Evolutionary conservation across 2,888 invertebrate species (phyloP).

Genomic region (Drosophila aldrichi): DNA sequence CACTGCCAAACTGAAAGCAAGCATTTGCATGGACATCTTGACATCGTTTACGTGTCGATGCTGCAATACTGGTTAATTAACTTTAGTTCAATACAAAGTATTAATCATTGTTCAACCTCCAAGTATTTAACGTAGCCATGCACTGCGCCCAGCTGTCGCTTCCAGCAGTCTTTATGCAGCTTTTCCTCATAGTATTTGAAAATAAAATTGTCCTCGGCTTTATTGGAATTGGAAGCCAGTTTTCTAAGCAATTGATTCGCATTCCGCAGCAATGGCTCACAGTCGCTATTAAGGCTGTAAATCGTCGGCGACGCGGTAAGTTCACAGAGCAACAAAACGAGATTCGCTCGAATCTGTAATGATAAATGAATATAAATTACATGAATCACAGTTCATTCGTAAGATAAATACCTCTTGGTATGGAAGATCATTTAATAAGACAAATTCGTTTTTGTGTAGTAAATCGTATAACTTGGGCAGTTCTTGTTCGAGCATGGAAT

Average conservation of each 20-base stretch:
- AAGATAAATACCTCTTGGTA: constrained; percentile 27
- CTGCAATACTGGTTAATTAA: constrained; percentile 33
- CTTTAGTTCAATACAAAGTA: constrained; percentile 14
- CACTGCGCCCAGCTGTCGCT: constrained; percentile 78
- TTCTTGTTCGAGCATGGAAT: constrained; percentile 61
- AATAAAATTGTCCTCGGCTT: constrained; percentile 51
- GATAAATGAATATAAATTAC: not conserved
- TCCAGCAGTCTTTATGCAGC: constrained; percentile 77
- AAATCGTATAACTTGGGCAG: constrained; percentile 79
- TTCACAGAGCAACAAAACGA: constrained; percentile 79
- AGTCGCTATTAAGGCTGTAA: constrained; percentile 55
- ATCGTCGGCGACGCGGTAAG: constrained; percentile 68
- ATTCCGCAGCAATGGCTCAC: constrained; percentile 56
- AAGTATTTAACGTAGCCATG: constrained; percentile 79
- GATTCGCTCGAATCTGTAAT: constrained; percentile 64
- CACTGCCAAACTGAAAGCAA: constrained; percentile 82
- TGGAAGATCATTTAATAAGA: not conserved
- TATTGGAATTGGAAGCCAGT: not conserved
- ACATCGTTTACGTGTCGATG: constrained; percentile 29
- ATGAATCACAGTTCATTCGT: constrained; percentile 1
- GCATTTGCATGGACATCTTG: constrained; percentile 56
- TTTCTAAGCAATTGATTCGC: constrained; percentile 58
- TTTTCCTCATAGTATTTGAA: constrained; percentile 77
- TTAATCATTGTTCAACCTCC: constrained; percentile 49
- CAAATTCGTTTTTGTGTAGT: constrained; percentile 60